These are phyloP conservation scores for Nothoprocta perdicaria DNA, from an alignment of 2,113 vertebrate genomes.

Conservation along the genomic window DNA sequence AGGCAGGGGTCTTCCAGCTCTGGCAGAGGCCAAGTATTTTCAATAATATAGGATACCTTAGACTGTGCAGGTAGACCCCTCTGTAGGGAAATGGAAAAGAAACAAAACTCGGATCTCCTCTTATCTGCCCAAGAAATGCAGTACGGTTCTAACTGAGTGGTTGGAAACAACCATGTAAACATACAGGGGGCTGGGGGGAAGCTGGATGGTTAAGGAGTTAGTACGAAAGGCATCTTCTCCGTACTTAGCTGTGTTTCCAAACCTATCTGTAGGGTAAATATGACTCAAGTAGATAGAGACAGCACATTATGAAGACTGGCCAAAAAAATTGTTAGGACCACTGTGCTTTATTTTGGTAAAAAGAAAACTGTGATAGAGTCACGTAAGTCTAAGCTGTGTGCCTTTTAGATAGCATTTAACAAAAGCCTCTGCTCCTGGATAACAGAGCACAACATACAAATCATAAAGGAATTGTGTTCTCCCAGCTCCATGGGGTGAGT, in stretches of 20 bases:
- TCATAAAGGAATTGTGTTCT: background rate
- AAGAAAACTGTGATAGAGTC: background rate
- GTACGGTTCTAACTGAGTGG: background rate
- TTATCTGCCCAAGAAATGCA: background rate
- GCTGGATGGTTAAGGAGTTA: background rate
- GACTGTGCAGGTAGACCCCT: background rate
- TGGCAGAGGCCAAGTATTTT: background rate
- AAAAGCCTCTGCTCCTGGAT: background rate
- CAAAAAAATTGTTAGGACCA: background rate
- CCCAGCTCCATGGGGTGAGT: background rate
- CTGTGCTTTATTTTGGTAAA: background rate
- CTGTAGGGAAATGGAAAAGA: background rate
- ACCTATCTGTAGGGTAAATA: background rate
- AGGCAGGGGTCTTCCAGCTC: background rate
- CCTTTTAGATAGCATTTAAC: background rate
- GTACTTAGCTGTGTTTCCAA: background rate
- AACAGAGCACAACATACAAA: background rate
- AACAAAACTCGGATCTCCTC: background rate
- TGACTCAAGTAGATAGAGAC: background rate
- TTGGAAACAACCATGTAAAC: background rate
- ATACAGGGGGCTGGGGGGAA: accelerated
- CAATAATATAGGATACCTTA: background rate
- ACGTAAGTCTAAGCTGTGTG: background rate
- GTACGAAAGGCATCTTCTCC: background rate
- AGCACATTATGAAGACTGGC: background rate